phyloP scores from a whole-genome alignment of 2,113 vertebrate genomes.

The Ailurus styani region DNA sequence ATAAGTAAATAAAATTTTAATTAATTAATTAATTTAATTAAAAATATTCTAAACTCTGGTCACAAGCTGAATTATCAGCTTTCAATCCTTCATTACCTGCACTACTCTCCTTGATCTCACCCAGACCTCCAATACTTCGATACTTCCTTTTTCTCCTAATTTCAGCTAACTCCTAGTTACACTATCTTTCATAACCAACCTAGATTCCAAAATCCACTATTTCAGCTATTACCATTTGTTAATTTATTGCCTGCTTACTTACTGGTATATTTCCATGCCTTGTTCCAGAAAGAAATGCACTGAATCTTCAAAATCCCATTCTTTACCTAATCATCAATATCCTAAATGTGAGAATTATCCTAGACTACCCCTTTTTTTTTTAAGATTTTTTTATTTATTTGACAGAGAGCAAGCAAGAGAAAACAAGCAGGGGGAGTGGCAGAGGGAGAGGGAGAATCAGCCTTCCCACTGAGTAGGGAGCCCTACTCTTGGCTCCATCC shows the following conservation, averaged over 20 bases:
- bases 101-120: not conserved
- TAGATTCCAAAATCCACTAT: not conserved
- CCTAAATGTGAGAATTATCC: not conserved
- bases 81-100: not conserved
- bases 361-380: not conserved
- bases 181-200: constrained; percentile 1
- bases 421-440: too few relatives aligned
- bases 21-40: not conserved
- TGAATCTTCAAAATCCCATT: not conserved
- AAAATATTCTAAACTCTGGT: not conserved
- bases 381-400: too few relatives aligned
- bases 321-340: constrained; percentile 45
- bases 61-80: not conserved
- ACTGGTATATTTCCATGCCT: not conserved
- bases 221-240: not conserved
- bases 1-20: not conserved
- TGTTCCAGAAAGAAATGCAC: constrained; percentile 21
- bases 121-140: not conserved
- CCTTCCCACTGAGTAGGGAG: too few relatives aligned
- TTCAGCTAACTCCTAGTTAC: not conserved
- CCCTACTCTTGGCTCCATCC: too few relatives aligned
- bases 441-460: too few relatives aligned
- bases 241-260: not conserved
- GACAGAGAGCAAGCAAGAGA: too few relatives aligned
- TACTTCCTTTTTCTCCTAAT: constrained; percentile 2